Conservation (phyloP, 2,797 vertebrate genomes). For the Oryzias sinensis region DNA sequence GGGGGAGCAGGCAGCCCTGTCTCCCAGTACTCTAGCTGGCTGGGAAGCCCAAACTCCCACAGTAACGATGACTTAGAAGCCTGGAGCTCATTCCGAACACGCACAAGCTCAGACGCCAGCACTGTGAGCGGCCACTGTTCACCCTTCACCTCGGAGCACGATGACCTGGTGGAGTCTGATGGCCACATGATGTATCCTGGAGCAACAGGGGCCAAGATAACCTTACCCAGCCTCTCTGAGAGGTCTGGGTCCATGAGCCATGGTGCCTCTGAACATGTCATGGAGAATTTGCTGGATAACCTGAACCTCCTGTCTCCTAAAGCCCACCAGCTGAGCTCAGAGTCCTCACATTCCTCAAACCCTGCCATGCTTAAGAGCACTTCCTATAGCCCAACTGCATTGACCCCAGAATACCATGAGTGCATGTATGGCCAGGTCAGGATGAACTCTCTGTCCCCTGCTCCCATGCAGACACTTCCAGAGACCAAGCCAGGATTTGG, state of each 20-base stretch:
- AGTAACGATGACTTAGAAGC: constrained; percentile 94
- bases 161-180: constrained; percentile 87
- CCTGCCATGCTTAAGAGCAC: constrained; percentile 85
- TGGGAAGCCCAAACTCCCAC: constrained; percentile 95
- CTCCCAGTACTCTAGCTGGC: constrained; percentile 93
- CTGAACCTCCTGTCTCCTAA: constrained; percentile 93
- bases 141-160: constrained; percentile 91
- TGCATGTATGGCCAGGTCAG: constrained; percentile 84
- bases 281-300: constrained; percentile 95
- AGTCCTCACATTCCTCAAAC: constrained; percentile 83
- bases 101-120: constrained; percentile 95
- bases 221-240: constrained; percentile 91
- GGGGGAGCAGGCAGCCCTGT: constrained; percentile 85
- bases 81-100: constrained; percentile 92
- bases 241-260: constrained; percentile 81
- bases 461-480: constrained; percentile 84
- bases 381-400: constrained; percentile 80
- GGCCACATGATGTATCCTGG: constrained; percentile 89
- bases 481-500: constrained; percentile 85
- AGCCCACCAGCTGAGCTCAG: constrained; percentile 64
- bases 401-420: constrained; percentile 86
- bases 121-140: constrained; percentile 92
- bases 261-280: constrained; percentile 80
- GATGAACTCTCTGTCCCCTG: constrained; percentile 82
- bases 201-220: constrained; percentile 80